Conservation (phyloP, 2,888 invertebrate genomes). For the Oscheius sp. region DNA sequence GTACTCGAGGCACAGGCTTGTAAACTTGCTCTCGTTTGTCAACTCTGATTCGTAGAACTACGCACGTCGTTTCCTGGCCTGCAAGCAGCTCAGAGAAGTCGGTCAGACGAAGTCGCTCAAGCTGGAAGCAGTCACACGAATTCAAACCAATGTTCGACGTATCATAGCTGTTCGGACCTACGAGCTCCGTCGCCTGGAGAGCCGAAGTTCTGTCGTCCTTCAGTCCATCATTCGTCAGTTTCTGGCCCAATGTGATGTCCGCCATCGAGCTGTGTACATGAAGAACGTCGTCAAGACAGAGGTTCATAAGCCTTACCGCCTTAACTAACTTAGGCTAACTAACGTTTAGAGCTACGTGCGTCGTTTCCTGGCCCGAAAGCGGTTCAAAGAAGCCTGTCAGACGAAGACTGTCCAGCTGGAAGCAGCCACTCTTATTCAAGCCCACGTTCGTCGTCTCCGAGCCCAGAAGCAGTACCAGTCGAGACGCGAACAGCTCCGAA, state of each 20-base stretch:
- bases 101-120: not conserved
- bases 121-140: not conserved
- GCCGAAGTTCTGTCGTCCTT: not conserved
- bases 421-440: constrained; percentile 7
- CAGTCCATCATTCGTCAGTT: no score
- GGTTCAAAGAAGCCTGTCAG: not conserved
- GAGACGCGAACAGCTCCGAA: not conserved
- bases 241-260: no score
- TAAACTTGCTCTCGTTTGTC: no score
- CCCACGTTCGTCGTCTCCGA: not conserved
- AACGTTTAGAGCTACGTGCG: not conserved
- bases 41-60: not conserved
- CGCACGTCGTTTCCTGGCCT: constrained; percentile 11
- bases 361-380: constrained; percentile 20
- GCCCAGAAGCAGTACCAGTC: not conserved
- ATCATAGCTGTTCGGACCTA: not conserved
- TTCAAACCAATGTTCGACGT: not conserved
- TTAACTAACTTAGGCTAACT: no score
- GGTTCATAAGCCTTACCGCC: not conserved
- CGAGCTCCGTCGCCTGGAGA: not conserved
- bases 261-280: not conserved
- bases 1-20: no score
- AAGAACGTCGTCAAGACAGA: not conserved
- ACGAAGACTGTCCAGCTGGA: not conserved
- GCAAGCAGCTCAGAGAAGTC: not conserved